Conservation (phyloP, 2,113 vertebrate species). For the Galemys pyrenaicus region DNA sequence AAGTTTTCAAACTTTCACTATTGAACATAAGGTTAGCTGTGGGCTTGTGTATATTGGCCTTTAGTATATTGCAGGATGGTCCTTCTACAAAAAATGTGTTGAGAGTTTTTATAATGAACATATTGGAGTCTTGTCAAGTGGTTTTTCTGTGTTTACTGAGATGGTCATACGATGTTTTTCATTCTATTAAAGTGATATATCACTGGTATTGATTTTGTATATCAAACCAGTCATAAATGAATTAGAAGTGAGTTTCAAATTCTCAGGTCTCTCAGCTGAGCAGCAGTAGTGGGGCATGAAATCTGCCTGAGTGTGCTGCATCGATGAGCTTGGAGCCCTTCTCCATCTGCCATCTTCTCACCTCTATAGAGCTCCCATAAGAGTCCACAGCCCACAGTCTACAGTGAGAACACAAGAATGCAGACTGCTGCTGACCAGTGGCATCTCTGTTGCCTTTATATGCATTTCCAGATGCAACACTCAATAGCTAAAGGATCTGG, state of each 20-base stretch:
- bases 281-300: neutral
- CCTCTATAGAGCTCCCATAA: neutral
- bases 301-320: too few relatives aligned
- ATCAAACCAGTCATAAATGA: neutral
- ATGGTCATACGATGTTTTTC: neutral
- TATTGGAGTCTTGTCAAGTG: neutral
- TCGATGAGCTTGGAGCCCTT: too few relatives aligned
- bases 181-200: neutral
- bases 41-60: neutral
- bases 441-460: neutral
- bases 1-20: neutral
- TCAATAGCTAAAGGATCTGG: neutral
- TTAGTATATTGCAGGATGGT: neutral
- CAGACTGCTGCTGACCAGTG: neutral
- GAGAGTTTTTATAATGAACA: neutral
- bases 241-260: neutral
- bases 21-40: neutral
- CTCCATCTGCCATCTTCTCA: neutral
- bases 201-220: neutral
- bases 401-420: too few relatives aligned
- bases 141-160: neutral
- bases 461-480: neutral
- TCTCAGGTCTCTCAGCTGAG: neutral
- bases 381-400: too few relatives aligned
- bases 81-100: neutral